phyloP scores from a whole-genome alignment of 2,888 invertebrate genomes.

The Mongoloraphidia duomilia region DNA sequence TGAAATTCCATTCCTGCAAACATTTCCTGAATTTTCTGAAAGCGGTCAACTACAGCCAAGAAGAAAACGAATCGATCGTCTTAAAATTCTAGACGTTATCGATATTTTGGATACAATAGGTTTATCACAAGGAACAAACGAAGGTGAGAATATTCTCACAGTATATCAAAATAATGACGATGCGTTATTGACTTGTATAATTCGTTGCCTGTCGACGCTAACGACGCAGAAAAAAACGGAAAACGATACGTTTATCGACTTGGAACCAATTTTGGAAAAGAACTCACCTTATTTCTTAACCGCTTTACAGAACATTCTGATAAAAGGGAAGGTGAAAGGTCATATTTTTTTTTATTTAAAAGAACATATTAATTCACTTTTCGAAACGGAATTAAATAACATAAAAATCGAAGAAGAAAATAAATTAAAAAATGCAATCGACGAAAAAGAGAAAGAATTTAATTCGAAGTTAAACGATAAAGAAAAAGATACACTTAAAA shows the following conservation, averaged over 20 bases:
- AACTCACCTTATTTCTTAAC: no score
- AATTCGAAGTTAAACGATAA: slow-evolving; percentile 10
- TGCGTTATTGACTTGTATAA: slow-evolving; percentile 18
- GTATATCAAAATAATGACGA: slow-evolving; percentile 14
- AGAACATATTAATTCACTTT: not conserved
- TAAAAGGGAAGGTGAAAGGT: not conserved
- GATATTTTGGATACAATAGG: slow-evolving; percentile 30
- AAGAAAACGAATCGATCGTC: not conserved
- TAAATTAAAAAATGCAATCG: slow-evolving; percentile 7
- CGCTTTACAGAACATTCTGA: not conserved
- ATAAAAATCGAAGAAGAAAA: slow-evolving; percentile 9
- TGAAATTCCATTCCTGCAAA: slow-evolving; percentile 36
- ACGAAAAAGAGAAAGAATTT: slow-evolving; percentile 14
- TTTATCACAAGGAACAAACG: slow-evolving; percentile 14
- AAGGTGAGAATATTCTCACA: slow-evolving; percentile 14
- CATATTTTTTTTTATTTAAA: not conserved
- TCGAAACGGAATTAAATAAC: slow-evolving; percentile 1
- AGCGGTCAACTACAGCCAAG: no score
- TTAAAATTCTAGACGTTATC: slow-evolving; percentile 28
- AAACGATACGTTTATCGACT: not conserved
- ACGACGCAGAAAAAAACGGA: not conserved
- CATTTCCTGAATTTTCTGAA: not conserved
- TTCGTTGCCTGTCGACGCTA: slow-evolving; percentile 5
- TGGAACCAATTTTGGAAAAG: no score
- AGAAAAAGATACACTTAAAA: slow-evolving; percentile 17